Conservation (phyloP, 2,888 invertebrate species). For the Limnephilus rhombicus region DNA sequence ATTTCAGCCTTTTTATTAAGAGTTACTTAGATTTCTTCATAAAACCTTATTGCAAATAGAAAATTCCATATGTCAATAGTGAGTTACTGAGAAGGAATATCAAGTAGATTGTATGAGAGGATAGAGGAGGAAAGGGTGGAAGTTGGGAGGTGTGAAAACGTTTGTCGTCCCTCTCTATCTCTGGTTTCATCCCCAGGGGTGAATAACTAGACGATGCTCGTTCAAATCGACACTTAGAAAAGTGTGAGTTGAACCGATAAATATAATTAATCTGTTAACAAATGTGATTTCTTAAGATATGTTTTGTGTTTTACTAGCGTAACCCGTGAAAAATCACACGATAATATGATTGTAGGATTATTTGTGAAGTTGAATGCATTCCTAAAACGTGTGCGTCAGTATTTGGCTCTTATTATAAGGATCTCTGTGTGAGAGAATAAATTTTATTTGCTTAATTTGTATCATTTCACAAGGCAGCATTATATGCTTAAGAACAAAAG, state of each 20-base stretch:
- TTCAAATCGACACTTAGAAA: background rate
- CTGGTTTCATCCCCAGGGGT: background rate
- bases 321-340: too few species aligned
- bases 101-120: slow-evolving; percentile 15
- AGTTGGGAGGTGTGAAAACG: slow-evolving; percentile 34
- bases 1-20: background rate
- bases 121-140: slow-evolving; percentile 44
- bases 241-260: background rate
- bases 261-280: background rate
- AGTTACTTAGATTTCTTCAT: slow-evolving; percentile 34
- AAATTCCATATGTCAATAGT: slow-evolving; percentile 61
- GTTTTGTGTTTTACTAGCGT: background rate
- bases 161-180: background rate
- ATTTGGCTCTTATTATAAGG: too few species aligned
- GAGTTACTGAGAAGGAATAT: slow-evolving; percentile 56
- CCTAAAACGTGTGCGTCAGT: too few species aligned
- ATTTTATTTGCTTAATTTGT: too few species aligned
- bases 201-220: background rate
- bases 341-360: too few species aligned
- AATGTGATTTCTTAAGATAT: background rate
- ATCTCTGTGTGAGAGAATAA: too few species aligned
- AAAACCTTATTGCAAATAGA: slow-evolving; percentile 61
- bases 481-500: too few species aligned
- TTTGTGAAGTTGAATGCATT: too few species aligned
- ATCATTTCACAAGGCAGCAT: too few species aligned